Evolutionary conservation across 2,797 vertebrate genomes (phyloP).

Genomic region (Bovichtus variegatus): DNA sequence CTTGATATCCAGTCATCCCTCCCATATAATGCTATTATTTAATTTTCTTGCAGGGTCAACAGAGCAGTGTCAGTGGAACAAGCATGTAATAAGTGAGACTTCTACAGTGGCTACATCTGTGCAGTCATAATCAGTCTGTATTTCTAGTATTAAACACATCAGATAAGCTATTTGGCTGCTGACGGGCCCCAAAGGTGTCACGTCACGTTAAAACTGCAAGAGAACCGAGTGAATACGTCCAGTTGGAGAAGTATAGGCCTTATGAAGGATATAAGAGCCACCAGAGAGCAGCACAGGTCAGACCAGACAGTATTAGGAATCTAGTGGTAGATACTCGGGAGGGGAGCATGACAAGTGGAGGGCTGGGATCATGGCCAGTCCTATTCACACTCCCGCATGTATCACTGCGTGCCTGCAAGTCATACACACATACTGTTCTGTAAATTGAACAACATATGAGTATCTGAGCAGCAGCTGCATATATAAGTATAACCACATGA

Average conservation of each 20-base stretch:
- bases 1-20: neutral
- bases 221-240: conserved; percentile 42
- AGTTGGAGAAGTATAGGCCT: conserved; percentile 8
- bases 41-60: neutral
- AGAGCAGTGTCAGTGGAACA: conserved; percentile 7
- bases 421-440: neutral
- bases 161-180: conserved; percentile 44
- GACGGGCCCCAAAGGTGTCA: conserved; percentile 19
- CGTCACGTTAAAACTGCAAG: conserved; percentile 53
- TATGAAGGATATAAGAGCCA: conserved; percentile 55
- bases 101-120: conserved; percentile 46
- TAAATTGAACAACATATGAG: neutral
- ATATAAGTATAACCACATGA: neutral
- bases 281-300: conserved; percentile 63
- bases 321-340: conserved; percentile 28
- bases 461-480: no score
- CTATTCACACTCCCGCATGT: conserved; percentile 24
- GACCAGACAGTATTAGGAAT: conserved; percentile 31
- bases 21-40: conserved; percentile 2
- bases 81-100: conserved; percentile 50
- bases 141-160: conserved; percentile 55
- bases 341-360: conserved; percentile 34
- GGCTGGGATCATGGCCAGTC: conserved; percentile 19
- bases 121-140: conserved; percentile 54
- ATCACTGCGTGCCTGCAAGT: neutral